Evolutionary conservation across 2,797 vertebrate genomes (phyloP).

Genomic region (Myripristis jacobus): DNA sequence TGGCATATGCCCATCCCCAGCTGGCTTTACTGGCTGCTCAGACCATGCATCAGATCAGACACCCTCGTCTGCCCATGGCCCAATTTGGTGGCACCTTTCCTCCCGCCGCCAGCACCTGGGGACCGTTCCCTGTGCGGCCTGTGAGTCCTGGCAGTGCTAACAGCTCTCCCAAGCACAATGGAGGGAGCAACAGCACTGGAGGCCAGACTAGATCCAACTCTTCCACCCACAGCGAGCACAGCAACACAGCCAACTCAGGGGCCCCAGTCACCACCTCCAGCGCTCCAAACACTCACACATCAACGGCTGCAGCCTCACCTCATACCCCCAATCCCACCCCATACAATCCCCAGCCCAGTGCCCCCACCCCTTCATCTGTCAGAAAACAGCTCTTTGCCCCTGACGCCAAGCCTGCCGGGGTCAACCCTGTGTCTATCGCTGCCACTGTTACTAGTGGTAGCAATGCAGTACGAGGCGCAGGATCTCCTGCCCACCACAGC

Average conservation of each 20-base stretch:
- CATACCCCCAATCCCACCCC: conserved; percentile 73
- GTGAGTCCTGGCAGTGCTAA: conserved; percentile 96
- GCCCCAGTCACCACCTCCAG: conserved; percentile 80
- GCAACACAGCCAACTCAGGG: conserved; percentile 69
- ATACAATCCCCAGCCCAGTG: conserved; percentile 85
- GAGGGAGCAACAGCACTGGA: conserved; percentile 63
- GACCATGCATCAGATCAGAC: conserved; percentile 99
- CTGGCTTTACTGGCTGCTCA: conserved; percentile 96
- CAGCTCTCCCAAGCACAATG: conserved; percentile 96
- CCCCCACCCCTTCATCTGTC: conserved; percentile 91
- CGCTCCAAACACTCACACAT: conserved; percentile 83
- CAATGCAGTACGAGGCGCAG: conserved; percentile 70
- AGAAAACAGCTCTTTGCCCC: conserved; percentile 94
- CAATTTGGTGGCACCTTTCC: conserved; percentile 98
- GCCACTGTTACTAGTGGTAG: conserved; percentile 74
- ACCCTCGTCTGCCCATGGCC: conserved; percentile 97
- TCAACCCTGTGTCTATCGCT: conserved; percentile 79
- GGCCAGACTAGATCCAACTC: conserved; percentile 70
- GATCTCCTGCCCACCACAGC: conserved; percentile 84
- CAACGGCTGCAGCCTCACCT: conserved; percentile 67
- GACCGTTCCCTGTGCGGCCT: conserved; percentile 97
- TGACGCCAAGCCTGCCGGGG: conserved; percentile 85
- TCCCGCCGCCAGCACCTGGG: conserved; percentile 95
- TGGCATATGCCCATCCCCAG: conserved; percentile 97
- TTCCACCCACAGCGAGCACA: conserved; percentile 84